phyloP scores from a whole-genome alignment of 2,797 vertebrate genomes.

The Notolabrus celidotus region DNA sequence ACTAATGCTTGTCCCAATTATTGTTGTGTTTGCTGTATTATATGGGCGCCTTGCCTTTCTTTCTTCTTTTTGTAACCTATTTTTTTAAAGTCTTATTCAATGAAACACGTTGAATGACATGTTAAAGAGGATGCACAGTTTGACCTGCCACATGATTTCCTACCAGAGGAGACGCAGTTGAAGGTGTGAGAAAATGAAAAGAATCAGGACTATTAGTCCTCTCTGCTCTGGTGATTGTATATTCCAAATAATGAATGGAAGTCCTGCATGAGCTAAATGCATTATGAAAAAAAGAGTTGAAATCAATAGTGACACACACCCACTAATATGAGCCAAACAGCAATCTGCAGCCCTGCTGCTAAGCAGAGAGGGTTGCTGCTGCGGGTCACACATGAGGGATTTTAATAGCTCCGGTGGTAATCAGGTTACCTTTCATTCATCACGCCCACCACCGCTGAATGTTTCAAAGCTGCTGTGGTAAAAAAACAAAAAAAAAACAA shows the following conservation, averaged over 20 bases:
- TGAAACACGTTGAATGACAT: not conserved
- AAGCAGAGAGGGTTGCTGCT: conserved; percentile 57
- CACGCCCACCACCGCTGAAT: conserved; percentile 62
- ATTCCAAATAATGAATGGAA: conserved; percentile 51
- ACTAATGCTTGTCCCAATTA: no score
- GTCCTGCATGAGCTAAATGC: conserved; percentile 59
- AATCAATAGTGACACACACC: conserved; percentile 63
- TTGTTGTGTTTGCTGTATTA: no score
- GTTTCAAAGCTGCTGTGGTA: conserved; percentile 68
- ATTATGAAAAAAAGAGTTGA: conserved; percentile 25
- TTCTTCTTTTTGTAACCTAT: not conserved
- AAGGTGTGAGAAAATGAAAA: conserved; percentile 40
- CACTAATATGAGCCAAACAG: conserved; percentile 58
- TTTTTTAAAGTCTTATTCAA: conserved; percentile 12
- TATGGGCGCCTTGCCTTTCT: no score
- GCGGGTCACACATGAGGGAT: conserved; percentile 79
- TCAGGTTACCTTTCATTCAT: conserved; percentile 80
- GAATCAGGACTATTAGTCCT: conserved; percentile 14
- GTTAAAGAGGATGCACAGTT: conserved; percentile 5
- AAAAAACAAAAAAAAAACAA: conserved; percentile 61
- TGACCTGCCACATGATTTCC: conserved; percentile 27
- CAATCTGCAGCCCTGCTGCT: conserved; percentile 52
- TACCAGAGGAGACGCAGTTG: conserved; percentile 16
- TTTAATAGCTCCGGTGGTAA: conserved; percentile 82
- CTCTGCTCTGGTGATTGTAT: conserved; percentile 25